Conservation (phyloP, 2,888 invertebrate genomes). For the Isoperla grammatica region DNA sequence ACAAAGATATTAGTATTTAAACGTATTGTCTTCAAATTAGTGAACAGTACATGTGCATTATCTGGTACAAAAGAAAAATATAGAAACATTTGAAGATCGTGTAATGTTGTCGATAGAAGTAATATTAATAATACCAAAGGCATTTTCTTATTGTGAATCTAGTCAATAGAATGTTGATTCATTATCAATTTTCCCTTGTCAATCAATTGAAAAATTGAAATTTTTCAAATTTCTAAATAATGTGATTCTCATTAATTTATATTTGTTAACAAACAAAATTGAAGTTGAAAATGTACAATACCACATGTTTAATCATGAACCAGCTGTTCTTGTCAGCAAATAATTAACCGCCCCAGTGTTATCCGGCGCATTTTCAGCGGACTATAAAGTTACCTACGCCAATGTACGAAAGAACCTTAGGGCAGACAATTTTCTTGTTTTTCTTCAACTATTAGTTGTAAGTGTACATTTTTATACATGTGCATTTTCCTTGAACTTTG, state of each 20-base stretch:
- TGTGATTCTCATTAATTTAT: constrained; percentile 19
- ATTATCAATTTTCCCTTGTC: constrained; percentile 22
- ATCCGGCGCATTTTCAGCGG: too few relatives aligned
- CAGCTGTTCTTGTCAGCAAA: constrained; percentile 38
- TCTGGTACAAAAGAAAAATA: constrained; percentile 23
- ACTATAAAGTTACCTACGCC: too few relatives aligned
- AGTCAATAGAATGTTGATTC: constrained; percentile 37
- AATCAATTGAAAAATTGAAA: too few relatives aligned
- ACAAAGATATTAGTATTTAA: constrained; percentile 2
- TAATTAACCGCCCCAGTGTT: constrained; percentile 31
- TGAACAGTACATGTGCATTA: constrained; percentile 9
- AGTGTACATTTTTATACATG: too few relatives aligned
- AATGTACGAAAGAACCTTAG: too few relatives aligned
- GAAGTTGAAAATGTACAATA: too few relatives aligned
- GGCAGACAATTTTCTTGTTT: background rate
- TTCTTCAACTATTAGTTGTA: background rate
- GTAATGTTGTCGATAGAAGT: constrained; percentile 20
- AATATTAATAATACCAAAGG: constrained; percentile 37
- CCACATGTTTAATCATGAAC: too few relatives aligned
- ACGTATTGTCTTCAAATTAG: constrained; percentile 11
- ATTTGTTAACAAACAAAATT: background rate
- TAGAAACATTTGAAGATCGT: constrained; percentile 22
- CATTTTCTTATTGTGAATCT: constrained; percentile 42
- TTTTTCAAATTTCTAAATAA: constrained; percentile 11
- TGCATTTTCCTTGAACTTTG: background rate